Evolutionary conservation across 2,888 invertebrate genomes (phyloP).

Genomic region (Drosophila monieri): DNA sequence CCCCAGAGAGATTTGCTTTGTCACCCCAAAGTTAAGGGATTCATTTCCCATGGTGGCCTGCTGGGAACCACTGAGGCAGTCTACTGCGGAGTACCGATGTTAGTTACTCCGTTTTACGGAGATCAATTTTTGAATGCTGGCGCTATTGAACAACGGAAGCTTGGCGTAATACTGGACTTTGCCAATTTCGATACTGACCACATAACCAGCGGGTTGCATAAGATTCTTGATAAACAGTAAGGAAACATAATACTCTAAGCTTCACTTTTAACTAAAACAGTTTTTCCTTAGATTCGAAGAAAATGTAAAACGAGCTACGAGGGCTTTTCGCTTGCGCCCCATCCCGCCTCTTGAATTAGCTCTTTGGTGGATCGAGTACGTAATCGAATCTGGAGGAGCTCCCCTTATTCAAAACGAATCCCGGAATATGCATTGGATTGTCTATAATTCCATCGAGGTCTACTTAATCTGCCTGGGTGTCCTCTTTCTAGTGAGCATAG

Average conservation of each 20-base stretch:
- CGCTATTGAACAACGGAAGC: slow-evolving; percentile 84
- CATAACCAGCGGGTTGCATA: slow-evolving; percentile 84
- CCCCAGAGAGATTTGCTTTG: slow-evolving; percentile 89
- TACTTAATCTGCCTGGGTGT: slow-evolving; percentile 51
- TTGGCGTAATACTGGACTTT: slow-evolving; percentile 85
- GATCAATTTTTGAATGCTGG: slow-evolving; percentile 87
- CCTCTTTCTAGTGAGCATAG: slow-evolving; percentile 19
- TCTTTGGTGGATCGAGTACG: slow-evolving; percentile 88
- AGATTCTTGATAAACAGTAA: slow-evolving; percentile 73
- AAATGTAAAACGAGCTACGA: slow-evolving; percentile 83
- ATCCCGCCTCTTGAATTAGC: slow-evolving; percentile 86
- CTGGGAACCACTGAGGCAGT: slow-evolving; percentile 88
- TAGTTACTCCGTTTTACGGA: slow-evolving; percentile 88
- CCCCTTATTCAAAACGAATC: slow-evolving; percentile 84
- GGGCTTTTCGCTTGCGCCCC: slow-evolving; percentile 85
- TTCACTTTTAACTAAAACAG: neutral
- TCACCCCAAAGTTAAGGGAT: slow-evolving; percentile 88
- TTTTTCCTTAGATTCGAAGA: slow-evolving; percentile 60
- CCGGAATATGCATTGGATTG: slow-evolving; percentile 84
- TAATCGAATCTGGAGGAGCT: slow-evolving; percentile 84
- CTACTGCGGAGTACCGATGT: slow-evolving; percentile 87
- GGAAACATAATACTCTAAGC: neutral
- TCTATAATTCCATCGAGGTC: slow-evolving; percentile 85
- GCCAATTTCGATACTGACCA: slow-evolving; percentile 84
- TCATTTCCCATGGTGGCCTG: slow-evolving; percentile 89